phyloP scores from a whole-genome alignment of 2,113 vertebrate genomes.

The Lophius piscatorius region DNA sequence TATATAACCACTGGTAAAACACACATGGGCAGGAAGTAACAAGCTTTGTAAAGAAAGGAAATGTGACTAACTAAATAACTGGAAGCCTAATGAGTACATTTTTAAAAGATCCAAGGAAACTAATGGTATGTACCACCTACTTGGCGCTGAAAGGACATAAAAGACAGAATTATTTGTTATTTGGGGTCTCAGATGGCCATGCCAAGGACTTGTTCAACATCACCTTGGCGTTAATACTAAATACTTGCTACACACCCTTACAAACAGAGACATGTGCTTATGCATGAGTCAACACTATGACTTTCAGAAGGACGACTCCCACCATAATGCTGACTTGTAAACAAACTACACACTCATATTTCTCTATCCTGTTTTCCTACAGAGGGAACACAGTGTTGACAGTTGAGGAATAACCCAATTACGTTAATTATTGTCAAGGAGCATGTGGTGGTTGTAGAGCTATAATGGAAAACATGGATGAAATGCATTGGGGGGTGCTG shows the following conservation, averaged over 20 bases:
- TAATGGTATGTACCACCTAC: too few relatives aligned
- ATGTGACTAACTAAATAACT: too few relatives aligned
- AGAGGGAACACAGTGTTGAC: constrained; percentile 38
- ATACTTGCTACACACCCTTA: constrained; percentile 46
- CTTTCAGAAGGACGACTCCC: constrained; percentile 45
- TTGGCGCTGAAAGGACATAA: too few relatives aligned
- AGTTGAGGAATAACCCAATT: constrained; percentile 52
- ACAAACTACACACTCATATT: constrained; percentile 47
- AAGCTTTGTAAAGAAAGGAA: too few relatives aligned
- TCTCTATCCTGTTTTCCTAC: constrained; percentile 47
- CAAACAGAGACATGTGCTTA: constrained; percentile 24
- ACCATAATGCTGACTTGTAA: constrained; percentile 61
- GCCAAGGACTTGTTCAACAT: too few relatives aligned
- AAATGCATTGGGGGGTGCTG: constrained; percentile 16
- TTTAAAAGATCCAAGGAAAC: too few relatives aligned
- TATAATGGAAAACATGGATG: constrained; percentile 38
- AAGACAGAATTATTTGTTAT: too few relatives aligned
- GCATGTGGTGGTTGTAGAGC: constrained; percentile 48
- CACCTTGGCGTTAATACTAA: constrained; percentile 43
- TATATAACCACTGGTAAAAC: too few relatives aligned
- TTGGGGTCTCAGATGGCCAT: too few relatives aligned
- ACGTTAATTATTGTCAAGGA: constrained; percentile 41
- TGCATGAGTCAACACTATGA: constrained; percentile 53
- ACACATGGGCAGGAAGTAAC: too few relatives aligned
- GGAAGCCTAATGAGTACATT: too few relatives aligned